These are phyloP conservation scores for Prionailurus viverrinus DNA, from an alignment of 2,113 vertebrate species.

Conservation along the genomic window DNA sequence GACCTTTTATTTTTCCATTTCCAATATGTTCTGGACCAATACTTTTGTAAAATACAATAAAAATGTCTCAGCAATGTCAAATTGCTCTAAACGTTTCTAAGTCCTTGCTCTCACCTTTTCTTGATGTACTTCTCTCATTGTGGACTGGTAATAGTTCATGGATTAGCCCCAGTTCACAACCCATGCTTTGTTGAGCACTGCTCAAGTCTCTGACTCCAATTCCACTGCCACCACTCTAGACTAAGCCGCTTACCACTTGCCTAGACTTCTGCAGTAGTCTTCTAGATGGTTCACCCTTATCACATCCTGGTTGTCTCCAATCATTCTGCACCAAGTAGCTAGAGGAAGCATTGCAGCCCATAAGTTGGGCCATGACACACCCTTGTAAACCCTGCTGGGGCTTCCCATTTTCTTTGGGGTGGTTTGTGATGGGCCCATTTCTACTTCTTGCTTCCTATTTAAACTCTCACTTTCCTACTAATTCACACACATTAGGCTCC, in stretches of 20 bases:
- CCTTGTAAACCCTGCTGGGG: not conserved
- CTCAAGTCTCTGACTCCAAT: not conserved
- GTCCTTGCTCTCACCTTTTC: not conserved
- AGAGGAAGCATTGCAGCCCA: not conserved
- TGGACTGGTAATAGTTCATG: not conserved
- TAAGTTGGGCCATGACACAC: not conserved
- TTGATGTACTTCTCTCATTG: not conserved
- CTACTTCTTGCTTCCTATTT: constrained; percentile 4
- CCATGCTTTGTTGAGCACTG: not conserved
- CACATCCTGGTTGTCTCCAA: not conserved
- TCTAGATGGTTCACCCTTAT: not conserved
- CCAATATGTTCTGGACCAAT: not conserved
- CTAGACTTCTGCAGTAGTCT: not conserved
- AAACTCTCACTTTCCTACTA: constrained; percentile 1
- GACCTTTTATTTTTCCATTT: constrained; percentile 53
- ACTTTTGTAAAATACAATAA: constrained; percentile 23
- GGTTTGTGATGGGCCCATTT: not conserved
- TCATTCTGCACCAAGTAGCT: not conserved
- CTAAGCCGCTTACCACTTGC: not conserved
- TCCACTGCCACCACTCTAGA: not conserved
- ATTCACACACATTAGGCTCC: not conserved
- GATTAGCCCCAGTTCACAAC: not conserved
- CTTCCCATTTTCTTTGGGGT: not conserved
- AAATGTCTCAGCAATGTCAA: not conserved
- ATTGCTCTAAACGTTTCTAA: not conserved